Conservation (phyloP, 2,113 vertebrate genomes). For the Myocastor coypus region DNA sequence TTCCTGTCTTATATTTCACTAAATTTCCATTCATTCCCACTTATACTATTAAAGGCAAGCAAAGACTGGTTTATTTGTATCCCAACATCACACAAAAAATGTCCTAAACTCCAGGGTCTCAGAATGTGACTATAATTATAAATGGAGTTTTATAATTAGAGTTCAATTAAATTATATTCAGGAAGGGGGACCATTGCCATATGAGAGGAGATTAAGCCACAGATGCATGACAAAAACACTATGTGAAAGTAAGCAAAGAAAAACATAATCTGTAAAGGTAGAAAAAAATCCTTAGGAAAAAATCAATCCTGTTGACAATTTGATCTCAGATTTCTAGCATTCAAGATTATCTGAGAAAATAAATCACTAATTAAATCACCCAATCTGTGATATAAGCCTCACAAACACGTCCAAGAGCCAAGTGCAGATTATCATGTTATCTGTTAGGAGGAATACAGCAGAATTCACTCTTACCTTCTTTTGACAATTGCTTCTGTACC, state of each 20-base stretch:
- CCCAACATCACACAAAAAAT: background rate
- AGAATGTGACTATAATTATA: background rate
- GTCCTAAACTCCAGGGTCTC: background rate
- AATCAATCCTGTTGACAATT: accelerated
- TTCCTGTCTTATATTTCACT: background rate
- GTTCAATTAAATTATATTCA: background rate
- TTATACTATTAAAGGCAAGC: background rate
- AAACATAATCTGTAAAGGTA: background rate
- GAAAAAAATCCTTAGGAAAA: background rate
- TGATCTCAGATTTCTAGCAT: background rate
- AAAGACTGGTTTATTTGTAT: background rate
- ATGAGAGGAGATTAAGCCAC: background rate
- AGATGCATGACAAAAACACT: background rate
- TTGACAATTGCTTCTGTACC: background rate
- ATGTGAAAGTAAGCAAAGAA: background rate
- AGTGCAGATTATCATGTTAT: background rate
- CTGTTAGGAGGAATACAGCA: background rate
- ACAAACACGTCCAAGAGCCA: background rate
- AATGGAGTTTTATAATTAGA: background rate
- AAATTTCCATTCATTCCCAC: background rate
- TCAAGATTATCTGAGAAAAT: background rate
- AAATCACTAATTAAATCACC: background rate
- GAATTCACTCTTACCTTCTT: background rate
- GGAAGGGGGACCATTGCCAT: background rate
- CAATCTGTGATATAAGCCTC: background rate